These are phyloP conservation scores for Stegophylla sp. DNA, from an alignment of 2,888 invertebrate genomes.

Conservation along the genomic window DNA sequence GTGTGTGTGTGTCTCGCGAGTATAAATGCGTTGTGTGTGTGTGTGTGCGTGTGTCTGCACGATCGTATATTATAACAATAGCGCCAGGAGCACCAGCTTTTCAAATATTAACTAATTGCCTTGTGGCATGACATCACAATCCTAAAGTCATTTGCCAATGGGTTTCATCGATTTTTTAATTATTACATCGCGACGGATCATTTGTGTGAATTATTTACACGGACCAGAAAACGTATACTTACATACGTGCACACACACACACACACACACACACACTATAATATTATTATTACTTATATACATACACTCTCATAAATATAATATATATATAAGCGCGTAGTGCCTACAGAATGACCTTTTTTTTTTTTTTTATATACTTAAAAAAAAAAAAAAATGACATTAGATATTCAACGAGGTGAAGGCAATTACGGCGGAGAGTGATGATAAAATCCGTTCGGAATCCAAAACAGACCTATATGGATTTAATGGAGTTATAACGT, in stretches of 20 bases:
- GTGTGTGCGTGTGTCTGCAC: too few relatives aligned
- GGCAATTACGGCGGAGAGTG: too few relatives aligned
- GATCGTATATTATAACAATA: slow-evolving; percentile 1
- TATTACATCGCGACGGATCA: slow-evolving; percentile 29
- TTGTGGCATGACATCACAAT: slow-evolving; percentile 53
- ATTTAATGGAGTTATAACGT: background rate
- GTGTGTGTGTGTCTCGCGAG: background rate
- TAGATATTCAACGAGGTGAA: too few relatives aligned
- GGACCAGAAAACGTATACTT: background rate
- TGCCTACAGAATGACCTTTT: background rate
- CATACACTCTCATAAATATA: background rate
- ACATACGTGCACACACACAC: too few relatives aligned
- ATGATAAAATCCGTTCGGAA: too few relatives aligned
- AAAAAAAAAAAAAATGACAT: too few relatives aligned
- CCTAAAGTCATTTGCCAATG: slow-evolving; percentile 39
- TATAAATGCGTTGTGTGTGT: too few relatives aligned
- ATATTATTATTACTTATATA: too few relatives aligned
- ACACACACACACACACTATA: background rate
- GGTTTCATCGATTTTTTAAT: slow-evolving; percentile 57
- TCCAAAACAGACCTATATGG: too few relatives aligned
- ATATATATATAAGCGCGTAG: background rate
- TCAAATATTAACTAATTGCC: slow-evolving; percentile 57
- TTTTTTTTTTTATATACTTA: too few relatives aligned
- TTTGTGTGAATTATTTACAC: slow-evolving; percentile 43
- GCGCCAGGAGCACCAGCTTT: slow-evolving; percentile 8